Evolutionary conservation across 2,888 invertebrate species (phyloP).

Genomic region (Zygaena filipendulae): DNA sequence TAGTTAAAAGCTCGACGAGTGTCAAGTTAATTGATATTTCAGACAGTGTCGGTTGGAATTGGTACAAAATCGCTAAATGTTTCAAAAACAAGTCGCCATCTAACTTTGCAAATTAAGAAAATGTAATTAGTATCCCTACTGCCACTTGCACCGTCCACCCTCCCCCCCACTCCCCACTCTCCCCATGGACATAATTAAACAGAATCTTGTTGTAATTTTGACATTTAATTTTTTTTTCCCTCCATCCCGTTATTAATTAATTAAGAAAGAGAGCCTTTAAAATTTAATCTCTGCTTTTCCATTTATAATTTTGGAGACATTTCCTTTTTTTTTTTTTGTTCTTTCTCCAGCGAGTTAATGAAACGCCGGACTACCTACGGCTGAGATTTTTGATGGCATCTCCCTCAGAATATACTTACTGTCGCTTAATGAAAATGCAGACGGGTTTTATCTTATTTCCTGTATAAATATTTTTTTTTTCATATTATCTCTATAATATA

Average conservation of each 20-base stretch:
- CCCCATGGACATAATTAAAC: conserved; percentile 56
- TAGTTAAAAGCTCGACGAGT: too few species aligned
- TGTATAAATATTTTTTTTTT: too few species aligned
- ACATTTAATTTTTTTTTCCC: conserved; percentile 61
- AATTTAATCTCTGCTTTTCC: conserved; percentile 56
- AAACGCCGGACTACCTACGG: too few species aligned
- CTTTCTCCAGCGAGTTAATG: conserved; percentile 41
- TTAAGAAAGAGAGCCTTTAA: conserved; percentile 56
- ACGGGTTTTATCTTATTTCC: too few species aligned
- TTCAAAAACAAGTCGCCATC: too few species aligned
- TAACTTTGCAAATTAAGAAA: conserved; percentile 67
- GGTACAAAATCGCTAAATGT: too few species aligned
- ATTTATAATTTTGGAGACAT: conserved; percentile 45
- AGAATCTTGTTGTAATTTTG: conserved; percentile 67
- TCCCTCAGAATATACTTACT: too few species aligned
- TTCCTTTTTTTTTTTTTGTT: too few species aligned
- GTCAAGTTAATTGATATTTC: too few species aligned
- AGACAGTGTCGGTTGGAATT: too few species aligned
- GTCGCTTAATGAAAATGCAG: too few species aligned
- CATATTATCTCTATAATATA: too few species aligned
- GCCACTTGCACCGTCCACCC: conserved; percentile 18
- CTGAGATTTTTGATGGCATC: conserved; percentile 51
- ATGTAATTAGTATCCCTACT: conserved; percentile 53
- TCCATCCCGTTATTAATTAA: conserved; percentile 59
- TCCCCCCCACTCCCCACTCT: conserved; percentile 19